Conservation (phyloP, 2,113 vertebrate species). For the Rostratula benghalensis region DNA sequence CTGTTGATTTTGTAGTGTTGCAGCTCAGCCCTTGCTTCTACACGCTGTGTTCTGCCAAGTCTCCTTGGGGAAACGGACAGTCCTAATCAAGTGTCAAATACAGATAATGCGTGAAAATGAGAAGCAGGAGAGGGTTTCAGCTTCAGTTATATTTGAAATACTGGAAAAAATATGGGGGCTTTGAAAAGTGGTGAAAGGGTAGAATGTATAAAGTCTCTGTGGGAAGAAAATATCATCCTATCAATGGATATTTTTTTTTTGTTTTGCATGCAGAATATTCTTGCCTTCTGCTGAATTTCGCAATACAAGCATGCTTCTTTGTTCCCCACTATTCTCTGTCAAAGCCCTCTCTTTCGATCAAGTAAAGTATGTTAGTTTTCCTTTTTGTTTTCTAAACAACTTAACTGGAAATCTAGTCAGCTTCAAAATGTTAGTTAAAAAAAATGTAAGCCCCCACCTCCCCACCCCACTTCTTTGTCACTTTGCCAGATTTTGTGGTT, state of each 20-base stretch:
- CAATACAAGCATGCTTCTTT: background rate
- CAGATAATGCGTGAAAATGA: background rate
- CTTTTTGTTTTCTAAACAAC: background rate
- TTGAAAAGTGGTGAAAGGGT: background rate
- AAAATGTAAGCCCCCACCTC: background rate
- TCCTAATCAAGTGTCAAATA: background rate
- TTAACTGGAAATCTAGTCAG: background rate
- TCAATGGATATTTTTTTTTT: background rate
- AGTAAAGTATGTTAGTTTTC: background rate
- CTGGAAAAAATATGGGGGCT: background rate
- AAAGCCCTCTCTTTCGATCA: background rate
- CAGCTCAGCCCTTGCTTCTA: background rate
- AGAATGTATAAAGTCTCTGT: background rate
- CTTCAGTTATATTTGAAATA: background rate
- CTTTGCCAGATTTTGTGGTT: background rate
- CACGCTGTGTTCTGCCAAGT: rapidly evolving
- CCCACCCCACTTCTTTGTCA: background rate
- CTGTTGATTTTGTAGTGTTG: rapidly evolving
- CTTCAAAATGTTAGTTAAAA: background rate
- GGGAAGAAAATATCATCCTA: background rate
- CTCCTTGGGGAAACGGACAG: rapidly evolving
- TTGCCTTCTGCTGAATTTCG: background rate
- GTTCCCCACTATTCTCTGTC: background rate
- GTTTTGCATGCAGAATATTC: background rate
- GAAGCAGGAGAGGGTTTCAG: background rate